Evolutionary conservation across 2,888 invertebrate genomes (phyloP).

Genomic region (Lepidochrysops patricia): DNA sequence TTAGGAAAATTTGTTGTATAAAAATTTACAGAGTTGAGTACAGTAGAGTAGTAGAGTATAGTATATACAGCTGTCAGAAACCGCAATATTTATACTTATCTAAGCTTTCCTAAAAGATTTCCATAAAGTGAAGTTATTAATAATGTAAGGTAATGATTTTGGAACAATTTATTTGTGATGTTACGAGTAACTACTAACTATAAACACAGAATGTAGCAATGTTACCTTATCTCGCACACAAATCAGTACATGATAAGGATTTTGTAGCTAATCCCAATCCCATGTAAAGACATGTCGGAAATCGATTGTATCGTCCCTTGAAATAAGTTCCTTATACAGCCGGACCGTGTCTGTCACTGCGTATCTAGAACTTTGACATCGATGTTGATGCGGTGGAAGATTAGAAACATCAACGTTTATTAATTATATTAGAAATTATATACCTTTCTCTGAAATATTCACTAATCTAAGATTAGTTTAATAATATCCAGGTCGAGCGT

Average conservation of each 20-base stretch:
- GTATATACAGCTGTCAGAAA: too few relatives aligned
- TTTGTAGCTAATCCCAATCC: background rate
- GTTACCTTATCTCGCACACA: background rate
- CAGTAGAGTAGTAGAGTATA: too few relatives aligned
- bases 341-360: background rate
- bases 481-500: too few relatives aligned
- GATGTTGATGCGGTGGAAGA: background rate
- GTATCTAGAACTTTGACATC: background rate
- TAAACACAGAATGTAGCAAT: background rate
- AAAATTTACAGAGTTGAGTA: too few relatives aligned
- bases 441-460: too few relatives aligned
- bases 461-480: too few relatives aligned
- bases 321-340: slow-evolving; percentile 7
- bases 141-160: too few relatives aligned
- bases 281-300: slow-evolving; percentile 1
- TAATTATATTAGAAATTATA: background rate
- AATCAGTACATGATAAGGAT: background rate
- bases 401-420: background rate
- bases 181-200: background rate
- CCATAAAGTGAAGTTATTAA: too few relatives aligned
- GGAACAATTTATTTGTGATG: too few relatives aligned
- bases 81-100: too few relatives aligned
- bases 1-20: too few relatives aligned
- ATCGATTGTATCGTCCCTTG: slow-evolving; percentile 2
- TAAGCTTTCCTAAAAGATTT: too few relatives aligned